These are phyloP conservation scores for Upupa epops DNA, from an alignment of 2,113 vertebrate species.

Conservation along the genomic window DNA sequence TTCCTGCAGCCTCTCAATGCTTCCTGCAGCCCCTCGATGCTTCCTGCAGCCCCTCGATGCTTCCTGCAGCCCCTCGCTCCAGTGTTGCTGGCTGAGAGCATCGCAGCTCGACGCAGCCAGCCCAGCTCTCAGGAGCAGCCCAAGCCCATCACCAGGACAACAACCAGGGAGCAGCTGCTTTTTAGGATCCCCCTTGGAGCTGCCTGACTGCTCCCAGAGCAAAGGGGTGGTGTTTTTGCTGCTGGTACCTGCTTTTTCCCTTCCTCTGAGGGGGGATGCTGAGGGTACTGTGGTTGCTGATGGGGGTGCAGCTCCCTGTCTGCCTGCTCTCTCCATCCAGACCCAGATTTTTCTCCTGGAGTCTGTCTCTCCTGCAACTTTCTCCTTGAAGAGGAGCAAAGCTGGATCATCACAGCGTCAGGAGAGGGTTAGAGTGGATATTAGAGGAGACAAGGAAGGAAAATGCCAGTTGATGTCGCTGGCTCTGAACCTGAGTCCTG, in stretches of 20 bases:
- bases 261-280: too few species aligned
- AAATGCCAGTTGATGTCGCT: neutral
- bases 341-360: neutral
- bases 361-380: neutral
- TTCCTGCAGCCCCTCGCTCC: neutral
- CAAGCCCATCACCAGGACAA: neutral
- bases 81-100: neutral
- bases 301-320: neutral
- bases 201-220: fast-evolving
- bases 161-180: neutral
- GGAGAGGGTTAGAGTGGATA: too few species aligned
- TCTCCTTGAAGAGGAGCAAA: neutral
- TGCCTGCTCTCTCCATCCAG: fast-evolving
- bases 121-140: neutral
- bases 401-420: neutral
- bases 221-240: fast-evolving
- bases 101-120: neutral
- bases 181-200: neutral
- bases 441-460: neutral
- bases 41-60: neutral
- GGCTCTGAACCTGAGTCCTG: neutral
- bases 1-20: neutral
- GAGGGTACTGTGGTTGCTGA: neutral
- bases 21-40: neutral
- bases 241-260: neutral